Evolutionary conservation across 1,140 invertebrate genomes (phyloP).

Genomic region (Bombus turneri): DNA sequence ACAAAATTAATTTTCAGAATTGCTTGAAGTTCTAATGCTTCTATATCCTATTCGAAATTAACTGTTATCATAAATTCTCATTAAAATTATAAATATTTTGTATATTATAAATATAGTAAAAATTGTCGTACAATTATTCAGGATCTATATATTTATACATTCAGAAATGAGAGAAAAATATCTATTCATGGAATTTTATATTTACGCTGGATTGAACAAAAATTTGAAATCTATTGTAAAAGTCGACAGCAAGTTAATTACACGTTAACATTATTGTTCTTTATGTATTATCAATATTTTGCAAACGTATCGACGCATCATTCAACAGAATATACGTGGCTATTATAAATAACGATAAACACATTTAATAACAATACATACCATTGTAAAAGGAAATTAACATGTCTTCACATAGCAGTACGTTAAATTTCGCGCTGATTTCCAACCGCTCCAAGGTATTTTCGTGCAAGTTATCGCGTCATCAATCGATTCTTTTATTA

Average conservation of each 20-base stretch:
- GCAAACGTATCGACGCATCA: neutral
- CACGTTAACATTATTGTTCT: too few relatives aligned
- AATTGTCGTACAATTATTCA: neutral
- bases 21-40: neutral
- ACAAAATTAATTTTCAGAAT: neutral
- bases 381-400: neutral
- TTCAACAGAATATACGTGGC: neutral
- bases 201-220: neutral
- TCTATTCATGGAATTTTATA: neutral
- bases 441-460: neutral
- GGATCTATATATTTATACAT: neutral
- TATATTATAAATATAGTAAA: too few relatives aligned
- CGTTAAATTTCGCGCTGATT: neutral
- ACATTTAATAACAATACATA: neutral
- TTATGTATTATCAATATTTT: neutral
- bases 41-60: neutral
- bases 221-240: neutral
- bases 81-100: neutral
- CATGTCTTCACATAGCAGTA: neutral
- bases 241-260: neutral
- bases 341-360: neutral
- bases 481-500: slow-evolving; percentile 16
- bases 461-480: neutral
- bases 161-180: neutral
- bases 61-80: neutral